These are phyloP conservation scores for Parnassius mnemosyne DNA, from an alignment of 2,888 invertebrate species.

Conservation along the genomic window DNA sequence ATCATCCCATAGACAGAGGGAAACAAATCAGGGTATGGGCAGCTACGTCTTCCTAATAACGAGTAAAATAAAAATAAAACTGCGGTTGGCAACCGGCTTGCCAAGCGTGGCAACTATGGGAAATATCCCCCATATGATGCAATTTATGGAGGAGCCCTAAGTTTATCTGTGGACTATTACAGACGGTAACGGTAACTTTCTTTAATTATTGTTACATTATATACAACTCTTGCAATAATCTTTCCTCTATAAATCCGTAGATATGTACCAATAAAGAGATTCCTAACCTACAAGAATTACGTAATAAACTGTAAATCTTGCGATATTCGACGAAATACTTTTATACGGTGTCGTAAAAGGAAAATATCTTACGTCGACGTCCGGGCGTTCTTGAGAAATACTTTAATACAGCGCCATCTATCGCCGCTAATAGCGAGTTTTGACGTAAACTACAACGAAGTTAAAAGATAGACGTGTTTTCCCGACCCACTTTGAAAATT, in stretches of 20 bases:
- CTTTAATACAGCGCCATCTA: constrained; percentile 69
- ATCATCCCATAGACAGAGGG: too few species aligned
- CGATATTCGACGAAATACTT: constrained; percentile 50
- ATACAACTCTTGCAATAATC: constrained; percentile 12
- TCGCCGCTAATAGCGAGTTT: constrained; percentile 62
- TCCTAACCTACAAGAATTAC: constrained; percentile 10
- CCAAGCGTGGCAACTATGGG: too few species aligned
- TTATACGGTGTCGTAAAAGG: constrained; percentile 54
- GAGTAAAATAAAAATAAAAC: too few species aligned
- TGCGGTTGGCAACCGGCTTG: too few species aligned
- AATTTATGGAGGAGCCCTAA: too few species aligned
- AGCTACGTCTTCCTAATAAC: too few species aligned
- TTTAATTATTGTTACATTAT: not conserved
- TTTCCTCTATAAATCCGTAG: constrained; percentile 7
- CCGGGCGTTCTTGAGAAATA: constrained; percentile 39
- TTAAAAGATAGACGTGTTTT: constrained; percentile 60
- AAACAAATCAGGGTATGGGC: too few species aligned
- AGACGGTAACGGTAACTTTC: too few species aligned
- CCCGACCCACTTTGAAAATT: constrained; percentile 55
- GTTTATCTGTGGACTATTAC: not conserved
- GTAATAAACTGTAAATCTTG: constrained; percentile 25
- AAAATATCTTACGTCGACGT: constrained; percentile 37
- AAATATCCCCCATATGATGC: too few species aligned
- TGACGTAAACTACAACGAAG: constrained; percentile 56
- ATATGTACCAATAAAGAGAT: constrained; percentile 11